Conservation (phyloP, 2,888 invertebrate genomes). For the Melanchra persicariae region DNA sequence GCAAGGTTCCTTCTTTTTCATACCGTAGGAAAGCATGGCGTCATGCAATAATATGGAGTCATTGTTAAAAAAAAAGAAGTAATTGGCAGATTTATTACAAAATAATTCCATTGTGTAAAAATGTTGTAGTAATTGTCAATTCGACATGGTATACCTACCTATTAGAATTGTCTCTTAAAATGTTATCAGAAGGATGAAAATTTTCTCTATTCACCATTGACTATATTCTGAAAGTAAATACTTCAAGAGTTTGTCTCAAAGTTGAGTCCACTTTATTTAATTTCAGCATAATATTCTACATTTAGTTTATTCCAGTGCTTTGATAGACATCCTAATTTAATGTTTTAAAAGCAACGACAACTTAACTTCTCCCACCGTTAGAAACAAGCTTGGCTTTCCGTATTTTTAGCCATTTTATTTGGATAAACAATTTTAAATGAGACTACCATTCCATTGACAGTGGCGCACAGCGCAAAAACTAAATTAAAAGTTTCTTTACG, state of each 20-base stretch:
- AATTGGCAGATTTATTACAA: too few species aligned
- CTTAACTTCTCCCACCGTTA: conserved; percentile 7
- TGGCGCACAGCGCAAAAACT: conserved; percentile 52
- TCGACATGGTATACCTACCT: neutral
- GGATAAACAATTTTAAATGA: conserved; percentile 61
- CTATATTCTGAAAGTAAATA: neutral
- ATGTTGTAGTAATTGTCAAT: too few species aligned
- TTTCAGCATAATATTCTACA: conserved; percentile 12
- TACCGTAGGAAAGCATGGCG: too few species aligned
- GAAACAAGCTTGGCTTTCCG: conserved; percentile 3
- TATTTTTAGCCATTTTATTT: conserved; percentile 45
- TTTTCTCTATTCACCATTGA: neutral
- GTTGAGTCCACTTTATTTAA: conserved; percentile 14
- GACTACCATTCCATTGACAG: conserved; percentile 47
- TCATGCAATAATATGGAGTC: too few species aligned
- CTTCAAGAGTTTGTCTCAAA: neutral
- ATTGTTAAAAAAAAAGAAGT: too few species aligned
- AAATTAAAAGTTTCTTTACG: conserved; percentile 61
- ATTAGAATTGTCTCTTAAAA: too few species aligned
- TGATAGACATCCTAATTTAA: conserved; percentile 30
- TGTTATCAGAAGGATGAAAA: neutral
- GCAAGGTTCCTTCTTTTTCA: too few species aligned
- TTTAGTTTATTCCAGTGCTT: conserved; percentile 21
- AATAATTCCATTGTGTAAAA: too few species aligned
- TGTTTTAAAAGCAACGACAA: conserved; percentile 11